Evolutionary conservation across 2,888 invertebrate species (phyloP), one percentile per base, ranked within the genome.

Genomic region (Fragum sueziense): DNA sequence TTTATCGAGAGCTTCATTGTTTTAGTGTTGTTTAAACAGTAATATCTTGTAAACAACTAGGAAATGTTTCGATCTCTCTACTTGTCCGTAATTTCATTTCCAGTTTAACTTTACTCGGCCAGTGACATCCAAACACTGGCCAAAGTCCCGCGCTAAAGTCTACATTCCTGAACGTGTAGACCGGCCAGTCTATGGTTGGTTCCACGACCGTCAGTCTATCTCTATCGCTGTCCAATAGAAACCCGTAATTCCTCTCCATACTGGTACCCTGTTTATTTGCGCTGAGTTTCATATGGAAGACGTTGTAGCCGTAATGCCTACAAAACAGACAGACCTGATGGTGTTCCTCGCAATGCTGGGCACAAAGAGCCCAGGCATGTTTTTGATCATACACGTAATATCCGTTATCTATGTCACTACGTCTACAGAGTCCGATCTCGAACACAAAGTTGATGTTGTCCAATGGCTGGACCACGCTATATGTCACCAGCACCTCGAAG

Each of bases 111-210:
- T 87, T 87, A 41, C 87, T 87, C 2, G 87, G 87, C 86, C 86
- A 86, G 34, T 87, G 87, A 59, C 86, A 86, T 0, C 86, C 87
- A 47, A 87, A 84, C 51, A 87, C 87, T 0, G 86, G 87, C 87
- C 87, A 87, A 6, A 87, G 70, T 9, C 85, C 85, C 6, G 71
- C 76, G 6, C 79, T 74, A 7, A 70, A 74, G 29, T 83, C 84
- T 1, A 87, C 72, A 37, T 70, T 54, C 20, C 74, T 68, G 57
- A 87, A 87, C 17, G 84, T 84, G 61, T 75, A 78, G 20, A 87
- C 34, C 37, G 73, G 79, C 31, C 79, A 76, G 25, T 85, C 71
- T 29, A 77, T 57, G 1, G 76, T 70, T n/a, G 80, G 76, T 57
- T 87, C 86, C 31, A 80, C 29, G 11, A 87, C 71, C 0, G 80